Base-by-base conservation (phyloP, 2,888 invertebrate genomes). In the Melinaea menophilus region DNA sequence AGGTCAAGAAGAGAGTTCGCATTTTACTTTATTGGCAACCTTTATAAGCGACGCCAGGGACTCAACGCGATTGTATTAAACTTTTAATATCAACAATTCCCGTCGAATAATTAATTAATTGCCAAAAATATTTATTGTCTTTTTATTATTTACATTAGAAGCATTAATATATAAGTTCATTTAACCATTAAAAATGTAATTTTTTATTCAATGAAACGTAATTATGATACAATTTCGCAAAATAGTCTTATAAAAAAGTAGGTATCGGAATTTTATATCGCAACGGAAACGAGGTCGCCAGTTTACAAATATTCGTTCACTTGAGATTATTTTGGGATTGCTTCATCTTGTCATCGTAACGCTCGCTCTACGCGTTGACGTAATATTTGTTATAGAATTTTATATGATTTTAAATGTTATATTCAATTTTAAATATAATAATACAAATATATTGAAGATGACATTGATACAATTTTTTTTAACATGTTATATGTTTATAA, bases 1-100 rank as follows among this genome's bases (percentile, higher is more conserved):
- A 88, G 88, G 88, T 87, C 86, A 87, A 84, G 82, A 80, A 82
- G 66, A 80, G 84, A 84, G 79, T 86, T 85, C 72, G 72, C 76
- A 75, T 79, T 82, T 79, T 77, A 73, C 75, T 73, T 79, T 81
- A 84, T 82, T 81, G 76, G 76, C 72, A 77, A 75, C 72, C 74
- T 71, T 73, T 72, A 74, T 34, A 47, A 34, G 46, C 11, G 37
- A 48, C 37, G 63, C 61, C 59, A 62, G 57, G 55, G 55, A 34
- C 31, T 54, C 46, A 56, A 55, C 48, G 54, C 56, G 56, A 56
- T 59, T 58, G 59, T 47, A 54, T 63, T 35, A 51, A 58, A 58
- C 51, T 61, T 65, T 62, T 60, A 59, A 65, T 61, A 56, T 65
- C 54, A 31, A 37, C 65, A 59, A 55, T 46, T 55, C 47, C 5